Evolutionary conservation across 2,888 invertebrate genomes (phyloP).

Genomic region (Corbicula japonica): DNA sequence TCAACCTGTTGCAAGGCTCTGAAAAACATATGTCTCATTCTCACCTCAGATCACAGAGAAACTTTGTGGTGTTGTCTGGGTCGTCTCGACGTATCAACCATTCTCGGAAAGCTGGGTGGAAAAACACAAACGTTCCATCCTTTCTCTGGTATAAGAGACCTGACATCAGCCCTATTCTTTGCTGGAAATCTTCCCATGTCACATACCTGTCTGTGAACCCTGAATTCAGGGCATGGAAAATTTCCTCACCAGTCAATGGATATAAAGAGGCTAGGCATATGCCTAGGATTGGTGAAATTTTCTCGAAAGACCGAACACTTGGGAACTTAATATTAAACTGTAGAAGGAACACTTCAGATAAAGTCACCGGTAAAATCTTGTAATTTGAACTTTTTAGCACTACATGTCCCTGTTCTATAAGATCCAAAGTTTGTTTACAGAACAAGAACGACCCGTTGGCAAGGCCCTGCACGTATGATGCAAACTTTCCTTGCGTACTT

Average conservation of each 20-base stretch:
- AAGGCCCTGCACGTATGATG: conserved; percentile 93
- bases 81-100: conserved; percentile 93
- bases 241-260: conserved; percentile 95
- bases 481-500: conserved; percentile 89
- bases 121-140: conserved; percentile 98
- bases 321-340: conserved; percentile 97
- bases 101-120: conserved; percentile 99
- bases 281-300: conserved; percentile 93
- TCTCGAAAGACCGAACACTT: conserved; percentile 95
- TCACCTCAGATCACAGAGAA: conserved; percentile 94
- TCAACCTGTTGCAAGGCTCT: no score
- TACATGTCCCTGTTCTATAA: conserved; percentile 96
- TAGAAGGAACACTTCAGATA: conserved; percentile 91
- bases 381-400: conserved; percentile 97
- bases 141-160: conserved; percentile 95
- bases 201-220: conserved; percentile 92
- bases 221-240: conserved; percentile 97
- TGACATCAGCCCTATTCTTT: conserved; percentile 94
- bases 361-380: conserved; percentile 88
- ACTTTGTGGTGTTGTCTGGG: conserved; percentile 92
- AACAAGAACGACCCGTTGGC: conserved; percentile 97
- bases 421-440: conserved; percentile 95
- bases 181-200: conserved; percentile 96
- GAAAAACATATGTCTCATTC: neutral
- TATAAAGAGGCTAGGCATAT: conserved; percentile 96